Evolutionary conservation across 2,113 vertebrate species (phyloP).

Genomic region (Saccopteryx leptura): DNA sequence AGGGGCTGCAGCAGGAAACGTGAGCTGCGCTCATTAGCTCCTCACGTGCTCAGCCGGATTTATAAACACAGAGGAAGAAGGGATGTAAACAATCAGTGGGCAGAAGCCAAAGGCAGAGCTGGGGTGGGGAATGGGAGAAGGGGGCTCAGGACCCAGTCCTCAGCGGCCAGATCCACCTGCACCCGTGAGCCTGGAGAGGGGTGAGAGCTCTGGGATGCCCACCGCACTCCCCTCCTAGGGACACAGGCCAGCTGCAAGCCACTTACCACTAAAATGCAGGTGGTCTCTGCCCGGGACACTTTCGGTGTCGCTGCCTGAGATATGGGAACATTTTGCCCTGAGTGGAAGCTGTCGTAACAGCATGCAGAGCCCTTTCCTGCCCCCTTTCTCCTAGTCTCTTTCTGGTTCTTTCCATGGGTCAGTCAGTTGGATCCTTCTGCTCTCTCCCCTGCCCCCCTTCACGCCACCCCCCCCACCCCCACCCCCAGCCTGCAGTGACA

Average conservation of each 20-base stretch:
- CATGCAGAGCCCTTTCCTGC: neutral
- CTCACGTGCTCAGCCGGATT: slow-evolving; percentile 84
- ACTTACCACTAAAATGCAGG: neutral
- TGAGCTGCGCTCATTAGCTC: slow-evolving; percentile 85
- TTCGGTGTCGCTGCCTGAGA: neutral
- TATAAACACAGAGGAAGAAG: slow-evolving; percentile 84
- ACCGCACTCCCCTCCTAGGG: neutral
- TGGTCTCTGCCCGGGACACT: neutral
- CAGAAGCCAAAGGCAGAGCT: slow-evolving; percentile 80
- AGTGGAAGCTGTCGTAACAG: neutral
- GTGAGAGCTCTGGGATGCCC: neutral
- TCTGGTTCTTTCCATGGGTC: slow-evolving; percentile 26
- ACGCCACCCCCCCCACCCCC: neutral
- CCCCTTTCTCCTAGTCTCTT: neutral
- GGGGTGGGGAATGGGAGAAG: slow-evolving; percentile 34
- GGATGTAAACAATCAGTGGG: slow-evolving; percentile 85
- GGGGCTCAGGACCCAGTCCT: slow-evolving; percentile 13
- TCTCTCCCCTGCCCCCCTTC: neutral
- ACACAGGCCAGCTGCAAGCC: neutral
- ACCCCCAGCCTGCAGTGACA: slow-evolving; percentile 69
- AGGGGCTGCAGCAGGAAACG: slow-evolving; percentile 81
- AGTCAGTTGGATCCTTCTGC: slow-evolving; percentile 47
- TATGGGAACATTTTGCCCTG: neutral
- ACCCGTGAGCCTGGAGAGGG: neutral
- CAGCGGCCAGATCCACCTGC: slow-evolving; percentile 58